phyloP scores from a whole-genome alignment of 2,113 vertebrate species.

The Tachysurus fulvidraco region DNA sequence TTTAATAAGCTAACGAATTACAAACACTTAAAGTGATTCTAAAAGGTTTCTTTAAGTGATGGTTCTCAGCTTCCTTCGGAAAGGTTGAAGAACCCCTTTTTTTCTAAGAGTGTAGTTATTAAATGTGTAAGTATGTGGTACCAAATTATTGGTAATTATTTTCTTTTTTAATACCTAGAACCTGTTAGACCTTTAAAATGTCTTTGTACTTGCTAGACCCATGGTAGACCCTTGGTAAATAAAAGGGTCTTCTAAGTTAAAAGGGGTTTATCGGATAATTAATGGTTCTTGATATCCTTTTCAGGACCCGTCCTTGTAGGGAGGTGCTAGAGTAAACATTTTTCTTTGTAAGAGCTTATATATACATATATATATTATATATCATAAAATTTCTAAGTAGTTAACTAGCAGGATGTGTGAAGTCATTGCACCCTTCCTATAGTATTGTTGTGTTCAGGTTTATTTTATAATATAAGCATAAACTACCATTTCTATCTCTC shows the following conservation, averaged over 20 bases:
- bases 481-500: not conserved
- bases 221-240: not conserved
- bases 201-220: not conserved
- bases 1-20: not conserved
- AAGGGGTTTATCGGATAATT: not conserved
- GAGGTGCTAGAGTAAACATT: not conserved
- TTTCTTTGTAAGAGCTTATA: not conserved
- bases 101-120: not conserved
- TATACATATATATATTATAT: not conserved
- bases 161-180: not conserved
- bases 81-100: not conserved
- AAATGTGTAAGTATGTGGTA: not conserved
- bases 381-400: not conserved
- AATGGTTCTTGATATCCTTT: not conserved
- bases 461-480: not conserved
- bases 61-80: not conserved
- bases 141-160: not conserved
- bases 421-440: not conserved
- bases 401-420: not conserved
- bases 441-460: constrained; percentile 3
- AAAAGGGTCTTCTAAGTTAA: not conserved
- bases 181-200: not conserved
- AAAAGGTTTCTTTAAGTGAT: not conserved
- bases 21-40: not conserved
- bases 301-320: not conserved